A percentile compares a stretch with the other conserved stretches of the same genome.
phyloP scores from a whole-genome alignment of 2,888 invertebrate species.

The Catocala nupta region DNA sequence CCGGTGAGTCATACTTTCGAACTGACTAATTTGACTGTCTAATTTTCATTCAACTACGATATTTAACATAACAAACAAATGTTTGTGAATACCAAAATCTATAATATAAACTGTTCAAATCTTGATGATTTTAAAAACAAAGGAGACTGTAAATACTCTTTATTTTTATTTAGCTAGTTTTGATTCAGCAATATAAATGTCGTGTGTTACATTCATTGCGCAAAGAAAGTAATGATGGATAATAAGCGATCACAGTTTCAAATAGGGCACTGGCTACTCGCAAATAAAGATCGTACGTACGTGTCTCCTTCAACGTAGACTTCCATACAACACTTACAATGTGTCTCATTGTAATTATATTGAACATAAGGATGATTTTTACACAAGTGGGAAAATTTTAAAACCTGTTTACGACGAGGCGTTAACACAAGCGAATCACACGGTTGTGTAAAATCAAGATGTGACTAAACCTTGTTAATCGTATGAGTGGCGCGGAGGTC shows the following conservation, averaged over 20 bases:
- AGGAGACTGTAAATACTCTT: too few species aligned
- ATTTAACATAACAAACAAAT: too few species aligned
- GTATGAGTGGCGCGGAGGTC: slow-evolving; percentile 28
- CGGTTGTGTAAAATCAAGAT: slow-evolving; percentile 46
- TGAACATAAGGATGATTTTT: slow-evolving; percentile 11
- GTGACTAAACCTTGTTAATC: slow-evolving; percentile 52
- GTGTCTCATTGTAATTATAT: slow-evolving; percentile 10
- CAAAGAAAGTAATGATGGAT: slow-evolving; percentile 57
- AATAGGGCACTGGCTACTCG: slow-evolving; percentile 47
- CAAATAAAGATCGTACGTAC: slow-evolving; percentile 19
- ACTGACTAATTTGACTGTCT: too few species aligned
- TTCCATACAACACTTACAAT: slow-evolving; percentile 7
- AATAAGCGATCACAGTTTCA: slow-evolving; percentile 47
- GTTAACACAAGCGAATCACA: slow-evolving; percentile 26
- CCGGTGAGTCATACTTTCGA: too few species aligned
- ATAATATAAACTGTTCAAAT: too few species aligned
- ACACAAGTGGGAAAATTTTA: slow-evolving; percentile 14
- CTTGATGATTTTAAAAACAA: too few species aligned
- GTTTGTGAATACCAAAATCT: too few species aligned
- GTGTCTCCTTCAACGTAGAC: slow-evolving; percentile 18
- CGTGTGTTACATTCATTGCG: slow-evolving; percentile 44
- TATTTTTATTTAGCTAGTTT: too few species aligned
- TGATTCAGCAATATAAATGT: slow-evolving; percentile 6
- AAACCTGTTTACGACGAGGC: slow-evolving; percentile 19
- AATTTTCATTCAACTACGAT: too few species aligned